phyloP scores from a whole-genome alignment of 2,113 vertebrate species.

The Alethe diademata region DNA sequence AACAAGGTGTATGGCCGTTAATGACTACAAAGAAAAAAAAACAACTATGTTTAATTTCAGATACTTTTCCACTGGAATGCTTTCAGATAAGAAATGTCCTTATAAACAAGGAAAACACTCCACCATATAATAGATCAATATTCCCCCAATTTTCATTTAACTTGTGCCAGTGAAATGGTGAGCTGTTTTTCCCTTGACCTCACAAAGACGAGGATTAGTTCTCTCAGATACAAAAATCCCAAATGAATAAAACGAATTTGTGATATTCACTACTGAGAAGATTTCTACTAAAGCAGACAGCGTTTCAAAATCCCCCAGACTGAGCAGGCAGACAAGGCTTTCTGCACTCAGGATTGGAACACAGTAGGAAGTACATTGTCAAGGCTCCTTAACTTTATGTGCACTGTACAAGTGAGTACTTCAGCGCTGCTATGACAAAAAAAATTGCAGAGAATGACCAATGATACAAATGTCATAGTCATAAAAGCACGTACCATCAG shows the following conservation, averaged over 20 bases:
- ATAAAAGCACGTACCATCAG: background rate
- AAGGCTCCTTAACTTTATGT: background rate
- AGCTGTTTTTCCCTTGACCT: background rate
- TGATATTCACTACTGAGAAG: background rate
- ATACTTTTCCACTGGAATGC: background rate
- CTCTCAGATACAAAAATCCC: background rate
- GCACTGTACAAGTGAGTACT: background rate
- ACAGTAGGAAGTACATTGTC: background rate
- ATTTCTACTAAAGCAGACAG: background rate
- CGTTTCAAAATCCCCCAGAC: background rate
- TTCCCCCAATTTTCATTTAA: background rate
- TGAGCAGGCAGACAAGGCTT: background rate
- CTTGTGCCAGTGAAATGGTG: background rate
- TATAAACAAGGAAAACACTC: background rate
- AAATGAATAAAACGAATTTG: background rate
- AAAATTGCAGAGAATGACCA: background rate
- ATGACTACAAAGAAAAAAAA: slow-evolving; percentile 79
- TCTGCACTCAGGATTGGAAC: background rate
- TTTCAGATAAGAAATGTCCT: background rate
- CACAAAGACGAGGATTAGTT: background rate
- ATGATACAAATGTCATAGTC: background rate
- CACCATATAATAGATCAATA: background rate
- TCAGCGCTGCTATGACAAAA: background rate
- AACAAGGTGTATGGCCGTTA: slow-evolving; percentile 92
- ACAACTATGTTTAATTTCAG: background rate